phyloP scores from a whole-genome alignment of 2,888 invertebrate species.

The Neoitamus cyanurus region DNA sequence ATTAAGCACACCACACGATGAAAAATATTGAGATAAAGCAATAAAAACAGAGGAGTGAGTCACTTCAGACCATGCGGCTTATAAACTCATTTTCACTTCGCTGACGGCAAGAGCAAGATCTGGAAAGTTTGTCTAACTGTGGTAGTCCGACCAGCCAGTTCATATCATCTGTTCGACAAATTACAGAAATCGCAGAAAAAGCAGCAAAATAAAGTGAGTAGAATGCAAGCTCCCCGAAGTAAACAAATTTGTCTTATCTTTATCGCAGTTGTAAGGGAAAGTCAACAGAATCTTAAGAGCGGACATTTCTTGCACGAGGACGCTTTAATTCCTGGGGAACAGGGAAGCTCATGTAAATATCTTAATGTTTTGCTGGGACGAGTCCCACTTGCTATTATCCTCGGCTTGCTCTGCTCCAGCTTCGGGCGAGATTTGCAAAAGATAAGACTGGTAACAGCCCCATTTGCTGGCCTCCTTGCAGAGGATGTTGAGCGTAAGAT shows the following conservation, averaged over 20 bases:
- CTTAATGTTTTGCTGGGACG: not conserved
- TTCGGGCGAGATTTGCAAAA: slow-evolving; percentile 57
- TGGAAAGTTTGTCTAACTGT: not conserved
- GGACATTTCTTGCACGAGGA: not conserved
- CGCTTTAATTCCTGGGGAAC: not conserved
- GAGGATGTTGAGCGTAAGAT: slow-evolving; percentile 55
- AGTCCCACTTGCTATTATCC: not conserved
- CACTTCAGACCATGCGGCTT: not conserved
- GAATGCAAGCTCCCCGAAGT: not conserved
- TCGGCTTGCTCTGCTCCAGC: not conserved
- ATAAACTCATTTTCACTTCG: not conserved
- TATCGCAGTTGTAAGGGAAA: not conserved
- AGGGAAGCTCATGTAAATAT: not conserved
- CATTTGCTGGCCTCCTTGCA: slow-evolving; percentile 58
- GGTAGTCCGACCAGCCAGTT: not conserved
- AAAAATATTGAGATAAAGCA: not conserved
- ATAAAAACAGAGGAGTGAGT: not conserved
- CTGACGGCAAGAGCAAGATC: not conserved
- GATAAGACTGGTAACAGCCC: slow-evolving; percentile 58
- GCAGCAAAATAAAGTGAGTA: not conserved
- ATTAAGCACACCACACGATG: not conserved
- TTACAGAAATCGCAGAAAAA: not conserved
- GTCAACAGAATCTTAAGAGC: not conserved
- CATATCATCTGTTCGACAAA: not conserved
- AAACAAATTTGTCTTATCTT: not conserved